These are phyloP conservation scores for Noctua janthina DNA, from an alignment of 2,888 invertebrate species.

Conservation along the genomic window DNA sequence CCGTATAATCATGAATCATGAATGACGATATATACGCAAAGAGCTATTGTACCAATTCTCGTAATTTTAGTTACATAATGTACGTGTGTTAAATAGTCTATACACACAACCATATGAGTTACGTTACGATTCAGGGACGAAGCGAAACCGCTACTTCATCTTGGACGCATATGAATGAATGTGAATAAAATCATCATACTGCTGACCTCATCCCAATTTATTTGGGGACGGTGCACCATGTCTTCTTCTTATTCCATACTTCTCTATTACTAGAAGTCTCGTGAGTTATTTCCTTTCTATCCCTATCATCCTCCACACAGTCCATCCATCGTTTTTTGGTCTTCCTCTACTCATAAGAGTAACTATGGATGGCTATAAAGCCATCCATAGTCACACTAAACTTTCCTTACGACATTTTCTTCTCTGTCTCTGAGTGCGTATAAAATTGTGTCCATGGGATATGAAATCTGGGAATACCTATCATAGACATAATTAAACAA, in stretches of 20 bases:
- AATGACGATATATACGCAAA: neutral
- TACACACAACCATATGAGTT: neutral
- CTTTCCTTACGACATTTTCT: too few species aligned
- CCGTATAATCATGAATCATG: conserved; percentile 29
- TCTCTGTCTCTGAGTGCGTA: neutral
- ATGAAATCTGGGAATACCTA: neutral
- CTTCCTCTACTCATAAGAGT: too few species aligned
- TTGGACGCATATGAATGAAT: neutral
- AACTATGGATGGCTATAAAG: too few species aligned
- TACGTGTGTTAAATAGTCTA: neutral
- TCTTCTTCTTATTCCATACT: neutral
- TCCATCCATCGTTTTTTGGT: too few species aligned
- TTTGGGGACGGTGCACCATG: neutral
- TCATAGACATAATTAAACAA: too few species aligned
- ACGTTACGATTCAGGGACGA: neutral
- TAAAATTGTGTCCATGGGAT: neutral
- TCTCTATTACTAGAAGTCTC: too few species aligned
- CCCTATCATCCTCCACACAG: too few species aligned
- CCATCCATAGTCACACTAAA: too few species aligned
- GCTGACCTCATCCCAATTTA: neutral
- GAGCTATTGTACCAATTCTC: conserved; percentile 11
- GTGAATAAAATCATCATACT: neutral
- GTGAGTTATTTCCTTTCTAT: too few species aligned
- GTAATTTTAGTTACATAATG: conserved; percentile 10
- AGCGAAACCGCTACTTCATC: neutral